Percentiles rank a stretch among this genome's conserved stretches.
Evolutionary conservation across 2,113 vertebrate species (phyloP).

Genomic region (Azemiops feae): DNA sequence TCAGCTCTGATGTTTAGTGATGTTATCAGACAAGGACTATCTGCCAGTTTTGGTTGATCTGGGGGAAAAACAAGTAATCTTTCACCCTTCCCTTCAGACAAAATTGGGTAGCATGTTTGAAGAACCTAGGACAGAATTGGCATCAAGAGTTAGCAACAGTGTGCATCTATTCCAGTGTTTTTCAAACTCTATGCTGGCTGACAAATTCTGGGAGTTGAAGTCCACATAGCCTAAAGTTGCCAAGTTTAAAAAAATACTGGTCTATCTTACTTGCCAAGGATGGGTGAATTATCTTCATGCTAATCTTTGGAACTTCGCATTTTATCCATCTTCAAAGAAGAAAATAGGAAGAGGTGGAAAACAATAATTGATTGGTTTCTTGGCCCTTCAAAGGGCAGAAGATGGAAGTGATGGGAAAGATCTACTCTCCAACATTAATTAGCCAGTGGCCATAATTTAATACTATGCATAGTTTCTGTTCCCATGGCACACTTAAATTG

Average conservation of each 20-base stretch:
- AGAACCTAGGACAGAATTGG: not conserved
- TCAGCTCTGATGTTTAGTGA: not conserved
- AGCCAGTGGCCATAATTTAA: not conserved
- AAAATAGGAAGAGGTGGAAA: not conserved
- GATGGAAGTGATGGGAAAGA: not conserved
- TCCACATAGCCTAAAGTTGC: not conserved
- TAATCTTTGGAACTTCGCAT: not conserved
- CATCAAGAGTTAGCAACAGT: not conserved
- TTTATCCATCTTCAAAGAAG: not conserved
- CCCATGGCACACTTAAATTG: not conserved
- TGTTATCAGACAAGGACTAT: not conserved
- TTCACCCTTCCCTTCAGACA: not conserved
- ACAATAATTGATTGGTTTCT: not conserved
- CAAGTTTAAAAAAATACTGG: not conserved
- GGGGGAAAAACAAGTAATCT: not conserved
- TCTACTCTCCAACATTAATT: not conserved
- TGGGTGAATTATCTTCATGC: not conserved
- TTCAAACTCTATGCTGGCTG: not conserved
- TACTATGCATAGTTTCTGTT: not conserved
- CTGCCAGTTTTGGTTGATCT: not conserved
- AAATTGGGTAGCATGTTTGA: not conserved
- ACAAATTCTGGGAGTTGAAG: not conserved
- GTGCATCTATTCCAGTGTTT: not conserved
- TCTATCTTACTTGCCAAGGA: not conserved
- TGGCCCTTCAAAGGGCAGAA: too few relatives aligned